Base-by-base conservation (phyloP, 2,888 invertebrate species). In the Phytoseiulus persimilis region DNA sequence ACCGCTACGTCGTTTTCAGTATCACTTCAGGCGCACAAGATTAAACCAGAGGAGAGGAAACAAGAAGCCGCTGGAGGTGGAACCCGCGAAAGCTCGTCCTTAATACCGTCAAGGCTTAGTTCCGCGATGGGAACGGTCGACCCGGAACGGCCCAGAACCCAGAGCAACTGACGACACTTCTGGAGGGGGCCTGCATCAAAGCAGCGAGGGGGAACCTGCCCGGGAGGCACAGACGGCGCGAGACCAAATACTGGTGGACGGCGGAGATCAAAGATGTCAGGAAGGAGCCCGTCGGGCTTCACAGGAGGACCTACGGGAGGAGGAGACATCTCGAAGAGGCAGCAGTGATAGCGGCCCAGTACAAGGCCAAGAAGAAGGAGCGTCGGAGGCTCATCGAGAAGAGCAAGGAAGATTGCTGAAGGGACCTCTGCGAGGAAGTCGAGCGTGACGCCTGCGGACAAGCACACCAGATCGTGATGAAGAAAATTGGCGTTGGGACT, bases 221-320 rank as follows among this genome's bases (percentile, higher is more conserved):
- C 1, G 2, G 65, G 18, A 23, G 65, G 18, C 65, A 1, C 39
- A 9, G 39, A 28, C 5, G 1, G 65, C 5, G 18, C 11, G 1
- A 23, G 65, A 65, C 83, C 6, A 83, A 83, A 31, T 83, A 83
- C 83, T 83, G 83, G 83, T 83, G 83, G 83, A 83, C 83, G 18
- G 11, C 3, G 31, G 83, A 83, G 18, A 83, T 83, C 33, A 31
- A 32, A 31, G 83, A 23, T 5, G 31, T 11, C 9, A 83, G 83
- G 83, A 83, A 23, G 33, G 2, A 23, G 31, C 31, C 14, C 31
- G 28, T 83, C 6, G 31, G 31, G 31, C 18, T 23, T 5, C 83
- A 33, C 11, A 5, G 83, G 83, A 3, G 1, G 32, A 32, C 18
- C 6, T 32, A 32, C 31, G 1, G 83, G 33, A 9, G 33, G 1